Percentiles rank a stretch among this genome's conserved stretches.
Conservation (phyloP, 2,797 vertebrate species). For the Cirrhinus mrigala region DNA sequence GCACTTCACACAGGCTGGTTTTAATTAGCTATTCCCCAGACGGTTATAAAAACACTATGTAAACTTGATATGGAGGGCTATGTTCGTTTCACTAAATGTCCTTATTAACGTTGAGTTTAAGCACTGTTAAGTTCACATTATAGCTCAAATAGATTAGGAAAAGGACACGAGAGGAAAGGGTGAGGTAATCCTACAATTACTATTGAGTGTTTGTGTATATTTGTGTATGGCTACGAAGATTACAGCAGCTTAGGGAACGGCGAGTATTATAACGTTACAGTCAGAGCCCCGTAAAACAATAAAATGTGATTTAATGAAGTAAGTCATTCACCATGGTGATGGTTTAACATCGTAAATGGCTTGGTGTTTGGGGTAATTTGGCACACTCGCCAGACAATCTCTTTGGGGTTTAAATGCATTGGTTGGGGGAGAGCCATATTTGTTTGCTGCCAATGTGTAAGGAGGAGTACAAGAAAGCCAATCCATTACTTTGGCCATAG, state of each 20-base stretch:
- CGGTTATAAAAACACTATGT: conserved; percentile 48
- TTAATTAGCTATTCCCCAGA: conserved; percentile 57
- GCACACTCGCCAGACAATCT: conserved; percentile 51
- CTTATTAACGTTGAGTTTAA: conserved; percentile 52
- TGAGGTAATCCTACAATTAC: conserved; percentile 44
- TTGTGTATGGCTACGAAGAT: conserved; percentile 56
- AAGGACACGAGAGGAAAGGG: background rate
- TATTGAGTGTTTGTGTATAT: conserved; percentile 49
- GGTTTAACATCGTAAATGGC: conserved; percentile 59
- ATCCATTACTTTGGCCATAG: conserved; percentile 19
- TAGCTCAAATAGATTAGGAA: conserved; percentile 31
- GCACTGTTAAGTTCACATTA: conserved; percentile 36
- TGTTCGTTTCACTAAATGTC: conserved; percentile 47
- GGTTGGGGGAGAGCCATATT: conserved; percentile 45
- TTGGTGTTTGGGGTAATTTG: conserved; percentile 60
- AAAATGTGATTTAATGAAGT: conserved; percentile 59
- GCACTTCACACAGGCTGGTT: conserved; percentile 55
- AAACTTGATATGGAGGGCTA: conserved; percentile 48
- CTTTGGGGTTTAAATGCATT: conserved; percentile 50
- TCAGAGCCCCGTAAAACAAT: conserved; percentile 59
- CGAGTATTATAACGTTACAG: conserved; percentile 57
- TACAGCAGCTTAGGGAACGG: conserved; percentile 53
- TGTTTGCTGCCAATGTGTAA: conserved; percentile 43
- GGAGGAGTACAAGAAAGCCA: conserved; percentile 45
- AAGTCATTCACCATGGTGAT: conserved; percentile 54